Evolutionary conservation across 2,797 vertebrate species (phyloP).

Genomic region (Bradypodion pumilum): DNA sequence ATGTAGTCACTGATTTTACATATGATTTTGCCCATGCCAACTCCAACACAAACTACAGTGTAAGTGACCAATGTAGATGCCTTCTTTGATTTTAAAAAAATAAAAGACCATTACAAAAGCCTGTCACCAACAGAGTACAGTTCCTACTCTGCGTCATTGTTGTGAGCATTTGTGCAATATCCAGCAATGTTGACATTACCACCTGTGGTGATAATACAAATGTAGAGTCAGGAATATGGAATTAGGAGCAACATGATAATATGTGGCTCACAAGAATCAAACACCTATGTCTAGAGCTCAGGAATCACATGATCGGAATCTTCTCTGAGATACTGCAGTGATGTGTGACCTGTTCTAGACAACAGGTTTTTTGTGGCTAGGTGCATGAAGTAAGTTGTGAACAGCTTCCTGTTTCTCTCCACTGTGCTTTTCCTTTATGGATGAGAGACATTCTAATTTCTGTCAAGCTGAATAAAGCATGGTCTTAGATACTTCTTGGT

Average conservation of each 20-base stretch:
- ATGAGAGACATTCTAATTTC: constrained; percentile 26
- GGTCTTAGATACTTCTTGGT: constrained; percentile 6
- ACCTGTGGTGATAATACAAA: neutral
- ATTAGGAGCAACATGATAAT: neutral
- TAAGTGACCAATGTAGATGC: too few relatives aligned
- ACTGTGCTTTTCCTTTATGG: neutral
- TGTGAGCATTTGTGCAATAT: neutral
- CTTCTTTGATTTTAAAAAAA: neutral
- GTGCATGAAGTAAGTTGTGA: neutral
- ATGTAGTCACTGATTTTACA: too few relatives aligned
- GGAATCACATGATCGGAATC: neutral
- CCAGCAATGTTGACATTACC: neutral
- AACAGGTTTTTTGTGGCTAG: constrained; percentile 11
- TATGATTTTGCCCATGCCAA: too few relatives aligned
- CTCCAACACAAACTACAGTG: too few relatives aligned
- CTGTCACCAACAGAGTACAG: neutral
- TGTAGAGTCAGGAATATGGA: neutral
- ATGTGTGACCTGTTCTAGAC: neutral
- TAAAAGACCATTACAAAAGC: too few relatives aligned
- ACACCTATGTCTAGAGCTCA: neutral
- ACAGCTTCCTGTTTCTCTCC: neutral
- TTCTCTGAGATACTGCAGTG: neutral
- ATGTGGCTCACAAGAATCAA: neutral
- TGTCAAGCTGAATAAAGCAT: constrained; percentile 2
- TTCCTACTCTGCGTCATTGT: neutral